Percentiles rank a stretch among this genome's conserved stretches.
Conservation (phyloP, 2,113 vertebrate species). For the Charina bottae region DNA sequence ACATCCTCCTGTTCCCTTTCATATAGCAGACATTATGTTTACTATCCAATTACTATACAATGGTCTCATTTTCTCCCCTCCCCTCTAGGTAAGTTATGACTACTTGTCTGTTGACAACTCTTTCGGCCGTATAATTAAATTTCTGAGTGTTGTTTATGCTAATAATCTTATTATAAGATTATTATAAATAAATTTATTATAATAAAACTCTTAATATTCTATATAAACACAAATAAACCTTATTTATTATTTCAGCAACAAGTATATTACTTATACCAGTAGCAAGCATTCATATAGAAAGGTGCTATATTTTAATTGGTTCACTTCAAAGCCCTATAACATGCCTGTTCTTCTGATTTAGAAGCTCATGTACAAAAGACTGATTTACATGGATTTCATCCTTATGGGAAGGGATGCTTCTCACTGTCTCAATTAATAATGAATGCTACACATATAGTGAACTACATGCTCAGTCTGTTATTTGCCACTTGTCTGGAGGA, state of each 20-base stretch:
- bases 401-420: not conserved
- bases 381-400: not conserved
- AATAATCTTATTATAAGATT: slow-evolving; percentile 46
- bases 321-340: not conserved
- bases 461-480: not conserved
- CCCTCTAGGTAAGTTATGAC: not conserved
- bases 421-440: not conserved
- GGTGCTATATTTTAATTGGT: not conserved
- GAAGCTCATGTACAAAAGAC: not conserved
- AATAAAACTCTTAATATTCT: slow-evolving; percentile 15
- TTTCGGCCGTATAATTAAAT: not conserved
- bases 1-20: not conserved
- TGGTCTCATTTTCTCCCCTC: not conserved
- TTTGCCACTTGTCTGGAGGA: not conserved
- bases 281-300: not conserved
- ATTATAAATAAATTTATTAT: no score
- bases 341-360: not conserved
- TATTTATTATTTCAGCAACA: slow-evolving; percentile 31
- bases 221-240: not conserved
- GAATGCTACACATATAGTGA: not conserved
- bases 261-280: slow-evolving; percentile 14
- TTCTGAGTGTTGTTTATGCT: not conserved
- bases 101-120: not conserved
- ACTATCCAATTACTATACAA: not conserved
- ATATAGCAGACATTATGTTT: not conserved